Evolutionary conservation across 2,888 invertebrate species (phyloP), one percentile per base, ranked within the genome.

Genomic region (Chrysina gloriosa): DNA sequence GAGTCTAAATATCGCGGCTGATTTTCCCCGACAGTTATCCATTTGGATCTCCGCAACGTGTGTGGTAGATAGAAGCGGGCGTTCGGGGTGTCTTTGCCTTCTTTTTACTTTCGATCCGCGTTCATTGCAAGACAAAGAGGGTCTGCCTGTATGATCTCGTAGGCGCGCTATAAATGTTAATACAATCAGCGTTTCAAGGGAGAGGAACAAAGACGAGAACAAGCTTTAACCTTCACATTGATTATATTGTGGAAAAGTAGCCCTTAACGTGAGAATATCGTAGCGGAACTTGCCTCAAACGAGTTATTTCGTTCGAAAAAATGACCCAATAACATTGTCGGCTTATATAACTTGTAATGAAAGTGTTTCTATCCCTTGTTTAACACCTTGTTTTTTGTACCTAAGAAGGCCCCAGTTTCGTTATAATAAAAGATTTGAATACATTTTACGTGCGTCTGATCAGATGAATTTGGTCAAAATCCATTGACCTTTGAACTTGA

Each of bases 21-120:
- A 54, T 54, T 54, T 52, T 21, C 34, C 21, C 34, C n/a, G 34
- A 54, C 34, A 54, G 54, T 54, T 54, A 34, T 34, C 31, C 54
- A 14, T 14, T 54, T 19, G 16, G 7, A n/a, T 16, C 31, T 21
- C 6, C 14, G 19, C 54, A 21, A 47, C 34, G 54, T 54, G 54
- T 54, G 54, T 54, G 54, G 54, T 54, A 54, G 54, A 54, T 31
- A 34, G 11, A 29, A 34, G 19, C 34, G 7, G 29, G 11, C 29
- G 21, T 6, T 19, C 31, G 31, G 54, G 54, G 54, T 54, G 34
- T 54, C 19, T 47, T 47, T 16, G n/a, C 21, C 9, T 54, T 19
- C 54, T 54, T 34, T 52, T 54, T 54, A 23, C 9, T 3, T 47
- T 23, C 9, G 21, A 34, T 54, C 21, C 16, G 14, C 16, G 52